Percentiles rank a stretch among this genome's conserved stretches.
Conservation (phyloP, 2,113 vertebrate genomes). For the Apodemus sylvaticus region DNA sequence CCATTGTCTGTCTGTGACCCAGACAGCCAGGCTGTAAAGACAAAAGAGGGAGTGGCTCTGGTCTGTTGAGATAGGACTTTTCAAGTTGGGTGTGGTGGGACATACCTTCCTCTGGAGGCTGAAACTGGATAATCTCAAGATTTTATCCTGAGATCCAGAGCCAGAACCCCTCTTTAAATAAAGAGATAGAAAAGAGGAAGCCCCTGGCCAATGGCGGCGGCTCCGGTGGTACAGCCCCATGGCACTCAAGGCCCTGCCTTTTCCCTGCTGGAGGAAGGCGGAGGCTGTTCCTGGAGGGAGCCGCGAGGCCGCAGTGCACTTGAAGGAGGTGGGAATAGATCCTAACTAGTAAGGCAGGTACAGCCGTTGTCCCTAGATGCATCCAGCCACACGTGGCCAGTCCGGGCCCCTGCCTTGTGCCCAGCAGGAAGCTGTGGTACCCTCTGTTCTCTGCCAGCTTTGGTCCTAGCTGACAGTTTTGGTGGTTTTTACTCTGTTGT, state of each 20-base stretch:
- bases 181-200: background rate
- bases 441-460: background rate
- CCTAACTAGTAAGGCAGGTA: too few species aligned
- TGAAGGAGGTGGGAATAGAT: fast-evolving
- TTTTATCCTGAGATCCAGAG: background rate
- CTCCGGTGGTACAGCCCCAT: too few species aligned
- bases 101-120: background rate
- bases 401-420: background rate
- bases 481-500: background rate
- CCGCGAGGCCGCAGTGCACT: background rate
- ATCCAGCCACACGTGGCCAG: background rate
- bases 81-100: background rate
- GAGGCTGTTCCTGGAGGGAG: background rate
- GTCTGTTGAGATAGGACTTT: background rate
- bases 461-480: background rate
- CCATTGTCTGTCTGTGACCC: background rate
- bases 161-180: background rate
- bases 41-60: background rate
- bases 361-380: background rate
- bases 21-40: background rate
- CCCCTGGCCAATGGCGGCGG: background rate
- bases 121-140: background rate
- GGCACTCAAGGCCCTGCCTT: background rate
- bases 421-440: background rate
- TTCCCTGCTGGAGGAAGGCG: background rate